Percentiles rank a stretch among this genome's conserved stretches.
Evolutionary conservation across 2,113 vertebrate species (phyloP).

Genomic region (Phaethon lepturus): DNA sequence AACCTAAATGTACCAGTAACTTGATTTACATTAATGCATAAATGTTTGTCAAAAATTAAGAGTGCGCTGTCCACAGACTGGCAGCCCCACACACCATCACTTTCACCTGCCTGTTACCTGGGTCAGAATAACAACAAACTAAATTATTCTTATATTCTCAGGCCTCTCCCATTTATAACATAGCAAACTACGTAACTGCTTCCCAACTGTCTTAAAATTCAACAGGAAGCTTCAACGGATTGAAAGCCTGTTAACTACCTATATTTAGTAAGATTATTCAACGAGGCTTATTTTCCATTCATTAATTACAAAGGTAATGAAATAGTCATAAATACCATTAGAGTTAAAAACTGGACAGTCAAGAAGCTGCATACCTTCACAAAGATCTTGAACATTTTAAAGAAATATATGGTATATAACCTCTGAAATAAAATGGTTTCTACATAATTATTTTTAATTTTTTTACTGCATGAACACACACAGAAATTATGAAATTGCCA

Average conservation of each 20-base stretch:
- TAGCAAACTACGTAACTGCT: neutral
- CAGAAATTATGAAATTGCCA: neutral
- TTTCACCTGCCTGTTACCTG: neutral
- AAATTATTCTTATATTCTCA: neutral
- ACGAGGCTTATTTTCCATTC: constrained; percentile 42
- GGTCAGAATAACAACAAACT: neutral
- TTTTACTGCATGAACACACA: neutral
- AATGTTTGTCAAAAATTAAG: neutral
- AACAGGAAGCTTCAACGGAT: neutral
- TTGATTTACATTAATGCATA: constrained; percentile 38
- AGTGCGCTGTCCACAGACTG: neutral
- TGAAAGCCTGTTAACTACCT: neutral
- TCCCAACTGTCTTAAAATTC: neutral
- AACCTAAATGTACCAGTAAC: neutral
- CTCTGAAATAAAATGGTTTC: constrained; percentile 20
- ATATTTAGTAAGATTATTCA: constrained; percentile 8
- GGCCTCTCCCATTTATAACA: neutral
- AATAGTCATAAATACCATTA: neutral
- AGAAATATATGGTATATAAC: neutral
- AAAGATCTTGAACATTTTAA: neutral
- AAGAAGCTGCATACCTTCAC: neutral
- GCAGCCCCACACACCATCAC: neutral
- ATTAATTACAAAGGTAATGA: constrained; percentile 37
- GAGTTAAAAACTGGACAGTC: neutral
- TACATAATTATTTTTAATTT: neutral